Evolutionary conservation across 2,888 invertebrate species (phyloP), one percentile per base, ranked within the genome.

Genomic region (Drosophila austrosaltans): DNA sequence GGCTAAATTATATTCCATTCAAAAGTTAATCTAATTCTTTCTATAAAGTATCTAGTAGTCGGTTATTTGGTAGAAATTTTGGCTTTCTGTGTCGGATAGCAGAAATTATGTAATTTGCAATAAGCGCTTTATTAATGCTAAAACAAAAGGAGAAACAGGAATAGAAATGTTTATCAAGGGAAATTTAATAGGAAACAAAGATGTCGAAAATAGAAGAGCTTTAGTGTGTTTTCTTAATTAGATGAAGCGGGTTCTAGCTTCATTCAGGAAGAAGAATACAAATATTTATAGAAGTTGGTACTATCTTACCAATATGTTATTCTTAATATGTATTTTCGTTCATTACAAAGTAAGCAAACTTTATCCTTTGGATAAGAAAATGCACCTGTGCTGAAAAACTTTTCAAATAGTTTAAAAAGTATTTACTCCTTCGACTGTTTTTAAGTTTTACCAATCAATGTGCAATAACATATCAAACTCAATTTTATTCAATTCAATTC

Each of bases 31-130:
- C 2, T 36, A 36, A 36, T 36, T 12, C 3, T 12, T 25, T 1
- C 4, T 16, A 10, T 4, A 48, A 10, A 25, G 48, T 25, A 48
- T 48, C 2, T 48, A 0, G 10, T 1, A 48, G 48, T 48, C 48
- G 48, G 2, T 30, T 5, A 30, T 28, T 28, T 28, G 22, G 22
- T 57, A 16, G 20, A 54, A 48, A 16, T 16, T 28, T 39, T 57
- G 22, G 36, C 22, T 22, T 39, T 22, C 16, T 57, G 22, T 20
- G 22, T 7, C 12, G 57, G 39, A 57, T n/a, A n/a, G 53, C 10
- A 53, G 53, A 8, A 36, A 53, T 57, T 36, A 39, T 39, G 57
- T 39, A 39, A 57, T 57, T 57, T 57, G 57, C 39, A 36, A 22
- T 57, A 22, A 40, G 28, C 57, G 39, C n/a, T 57, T 57, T 57